A percentile compares a stretch with the other conserved stretches of the same genome.
Evolutionary conservation across 2,113 vertebrate species (phyloP).

Genomic region (Phylloscopus whistleri): DNA sequence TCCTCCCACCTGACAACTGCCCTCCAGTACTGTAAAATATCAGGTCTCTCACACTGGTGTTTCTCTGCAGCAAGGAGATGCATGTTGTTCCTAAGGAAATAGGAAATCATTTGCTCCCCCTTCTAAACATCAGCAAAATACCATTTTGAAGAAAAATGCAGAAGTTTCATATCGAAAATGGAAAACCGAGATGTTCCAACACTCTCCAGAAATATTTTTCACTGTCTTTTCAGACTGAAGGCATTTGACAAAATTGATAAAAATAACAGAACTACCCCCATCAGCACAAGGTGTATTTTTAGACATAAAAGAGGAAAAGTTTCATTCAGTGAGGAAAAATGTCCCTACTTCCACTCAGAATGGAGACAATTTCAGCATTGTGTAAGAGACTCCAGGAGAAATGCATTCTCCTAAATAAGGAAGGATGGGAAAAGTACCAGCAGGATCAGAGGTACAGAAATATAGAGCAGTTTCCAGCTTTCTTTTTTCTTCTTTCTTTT

Average conservation of each 20-base stretch:
- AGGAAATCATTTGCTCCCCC: neutral
- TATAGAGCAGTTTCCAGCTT: neutral
- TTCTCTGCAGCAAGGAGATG: neutral
- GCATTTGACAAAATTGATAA: neutral
- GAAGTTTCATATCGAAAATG: neutral
- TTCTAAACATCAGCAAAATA: neutral
- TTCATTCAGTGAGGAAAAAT: neutral
- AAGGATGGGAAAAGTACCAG: neutral
- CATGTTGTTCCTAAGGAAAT: neutral
- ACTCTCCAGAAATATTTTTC: neutral
- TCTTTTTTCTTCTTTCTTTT: fast-evolving
- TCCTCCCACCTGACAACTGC: neutral
- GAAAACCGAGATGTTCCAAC: neutral
- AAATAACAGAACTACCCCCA: neutral
- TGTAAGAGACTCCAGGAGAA: neutral
- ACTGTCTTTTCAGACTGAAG: neutral
- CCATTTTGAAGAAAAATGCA: neutral
- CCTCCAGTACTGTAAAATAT: neutral
- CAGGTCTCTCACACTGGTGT: neutral
- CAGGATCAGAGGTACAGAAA: neutral
- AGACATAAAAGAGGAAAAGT: neutral
- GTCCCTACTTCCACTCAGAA: neutral
- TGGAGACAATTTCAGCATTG: neutral
- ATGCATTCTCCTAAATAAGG: neutral
- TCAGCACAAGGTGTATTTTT: neutral